Base-by-base conservation (phyloP, 2,888 invertebrate species). In the Portevinia maculata region DNA sequence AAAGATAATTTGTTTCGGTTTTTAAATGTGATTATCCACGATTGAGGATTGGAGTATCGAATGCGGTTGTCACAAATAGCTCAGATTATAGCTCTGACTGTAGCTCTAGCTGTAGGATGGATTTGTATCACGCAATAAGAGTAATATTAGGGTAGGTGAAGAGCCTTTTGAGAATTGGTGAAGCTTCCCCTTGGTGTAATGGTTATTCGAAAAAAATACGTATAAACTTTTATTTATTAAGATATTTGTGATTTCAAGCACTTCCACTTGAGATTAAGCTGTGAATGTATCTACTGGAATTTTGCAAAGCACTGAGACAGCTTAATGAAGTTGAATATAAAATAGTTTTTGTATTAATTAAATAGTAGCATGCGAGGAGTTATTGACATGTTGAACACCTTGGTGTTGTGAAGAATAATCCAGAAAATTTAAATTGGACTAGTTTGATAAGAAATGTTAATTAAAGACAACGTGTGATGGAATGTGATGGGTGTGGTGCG, bases 11-110 rank as follows among this genome's bases (percentile, higher is more conserved):
- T 11, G 17, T 46, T 19, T 46, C 44, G 3, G 19, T n/a, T n/a
- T 21, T 46, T 15, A 21, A 46, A n/a, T 46, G 21, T 46, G 44
- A 46, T 46, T 46, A 46, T 17, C 19, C 44, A 46, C 44, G 21
- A 11, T 46, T 46, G 44, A 1, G 5, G 19, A 21, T 9, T 46
- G 44, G 44, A 17, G 19, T 44, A 3, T 44, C 44, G 3, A 44
- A 44, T 11, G 19, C n/a, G 19, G 17, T n/a, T 19, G 3, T 11
- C 2, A 44, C 44, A 44, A 15, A 1, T 44, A 19, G 24, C 24
- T 24, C n/a, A n/a, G n/a, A n/a, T n/a, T n/a, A 5, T 24, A 24
- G 24, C 24, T 24, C 24, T 24, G 5, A 5, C 24, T 24, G 5
- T 24, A 24, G 24, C 24, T 24, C 3, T 24, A 5, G 24, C 5